Conservation (phyloP, 2,797 vertebrate species). For the Oceanodroma leucorhoa region DNA sequence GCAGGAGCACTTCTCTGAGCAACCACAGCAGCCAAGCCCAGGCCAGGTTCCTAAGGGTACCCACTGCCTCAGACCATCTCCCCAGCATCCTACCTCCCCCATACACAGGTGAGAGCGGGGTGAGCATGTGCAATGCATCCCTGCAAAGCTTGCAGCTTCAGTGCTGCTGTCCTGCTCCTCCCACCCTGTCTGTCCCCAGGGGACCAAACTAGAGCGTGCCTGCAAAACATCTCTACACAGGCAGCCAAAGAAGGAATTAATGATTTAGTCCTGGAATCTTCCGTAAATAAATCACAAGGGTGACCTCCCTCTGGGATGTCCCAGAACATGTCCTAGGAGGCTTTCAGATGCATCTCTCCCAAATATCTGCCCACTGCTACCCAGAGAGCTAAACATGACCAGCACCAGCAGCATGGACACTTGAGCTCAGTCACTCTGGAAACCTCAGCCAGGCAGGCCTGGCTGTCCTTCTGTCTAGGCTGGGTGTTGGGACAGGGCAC, state of each 20-base stretch:
- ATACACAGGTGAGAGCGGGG: fast-evolving
- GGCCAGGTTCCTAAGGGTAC: neutral
- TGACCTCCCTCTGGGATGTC: neutral
- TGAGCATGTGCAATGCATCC: fast-evolving
- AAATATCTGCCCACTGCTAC: neutral
- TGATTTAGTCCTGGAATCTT: neutral
- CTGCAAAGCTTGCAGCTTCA: neutral
- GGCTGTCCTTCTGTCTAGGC: too few species aligned
- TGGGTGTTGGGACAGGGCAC: neutral
- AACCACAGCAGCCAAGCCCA: neutral
- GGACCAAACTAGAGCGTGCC: neutral
- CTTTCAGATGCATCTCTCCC: neutral
- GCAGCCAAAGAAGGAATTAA: neutral
- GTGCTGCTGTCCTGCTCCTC: neutral
- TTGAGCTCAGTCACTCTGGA: neutral
- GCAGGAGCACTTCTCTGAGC: neutral
- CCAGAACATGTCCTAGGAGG: neutral
- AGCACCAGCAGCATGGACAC: neutral
- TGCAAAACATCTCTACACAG: neutral
- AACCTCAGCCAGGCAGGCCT: neutral
- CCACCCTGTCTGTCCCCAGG: neutral
- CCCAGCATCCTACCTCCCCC: neutral
- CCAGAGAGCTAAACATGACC: neutral
- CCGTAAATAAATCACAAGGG: neutral
- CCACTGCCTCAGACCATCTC: fast-evolving